phyloP scores from a whole-genome alignment of 2,888 invertebrate genomes.

The Caenorhabditis sp. region DNA sequence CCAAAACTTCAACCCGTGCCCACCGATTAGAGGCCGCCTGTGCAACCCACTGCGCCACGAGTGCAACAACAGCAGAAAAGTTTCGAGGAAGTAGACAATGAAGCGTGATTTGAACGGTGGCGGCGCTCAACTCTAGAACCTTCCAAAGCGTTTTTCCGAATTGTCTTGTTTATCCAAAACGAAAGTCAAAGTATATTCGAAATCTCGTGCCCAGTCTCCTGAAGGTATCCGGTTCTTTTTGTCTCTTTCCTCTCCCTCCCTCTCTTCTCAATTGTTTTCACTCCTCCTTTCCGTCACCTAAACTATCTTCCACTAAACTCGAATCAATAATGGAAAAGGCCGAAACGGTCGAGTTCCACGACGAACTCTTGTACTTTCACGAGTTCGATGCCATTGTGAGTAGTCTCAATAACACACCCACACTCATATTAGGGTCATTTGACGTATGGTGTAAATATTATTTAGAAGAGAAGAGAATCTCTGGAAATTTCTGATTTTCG shows the following conservation, averaged over 20 bases:
- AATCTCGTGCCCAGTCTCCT: conserved; percentile 30
- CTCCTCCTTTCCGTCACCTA: conserved; percentile 13
- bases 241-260: neutral
- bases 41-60: too few relatives aligned
- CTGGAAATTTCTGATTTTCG: neutral
- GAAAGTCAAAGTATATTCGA: conserved; percentile 14
- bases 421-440: conserved; percentile 30
- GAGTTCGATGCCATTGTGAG: conserved; percentile 67
- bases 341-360: conserved; percentile 57
- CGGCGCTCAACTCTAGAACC: neutral
- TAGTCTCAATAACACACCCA: conserved; percentile 5
- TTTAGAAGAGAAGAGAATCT: neutral
- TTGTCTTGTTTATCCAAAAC: conserved; percentile 6
- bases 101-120: too few relatives aligned
- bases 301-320: conserved; percentile 8
- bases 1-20: too few relatives aligned
- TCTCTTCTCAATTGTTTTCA: conserved; percentile 30
- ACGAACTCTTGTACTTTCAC: conserved; percentile 67
- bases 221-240: conserved; percentile 29
- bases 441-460: conserved; percentile 44
- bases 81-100: too few relatives aligned
- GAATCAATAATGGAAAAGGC: conserved; percentile 42
- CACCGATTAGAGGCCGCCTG: too few relatives aligned
- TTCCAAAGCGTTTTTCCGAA: too few relatives aligned
- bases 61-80: too few relatives aligned